A percentile compares a stretch with the other conserved stretches of the same genome.
phyloP scores from a whole-genome alignment of 2,888 invertebrate genomes.

The Euspilapteryx auroguttella region DNA sequence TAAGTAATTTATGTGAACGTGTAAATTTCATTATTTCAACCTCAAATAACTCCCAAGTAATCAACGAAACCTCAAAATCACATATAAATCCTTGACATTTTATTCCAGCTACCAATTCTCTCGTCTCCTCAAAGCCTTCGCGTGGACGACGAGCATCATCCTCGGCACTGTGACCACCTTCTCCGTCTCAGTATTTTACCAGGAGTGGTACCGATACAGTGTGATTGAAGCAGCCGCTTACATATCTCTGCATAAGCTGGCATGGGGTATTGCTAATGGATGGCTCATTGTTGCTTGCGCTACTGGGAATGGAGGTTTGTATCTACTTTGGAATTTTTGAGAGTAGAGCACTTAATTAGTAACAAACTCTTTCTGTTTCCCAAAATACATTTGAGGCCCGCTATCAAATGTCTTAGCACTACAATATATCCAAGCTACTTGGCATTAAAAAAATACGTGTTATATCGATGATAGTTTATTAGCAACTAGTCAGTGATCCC shows the following conservation, averaged over 20 bases:
- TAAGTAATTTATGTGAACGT: too few species aligned
- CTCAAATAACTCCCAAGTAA: too few species aligned
- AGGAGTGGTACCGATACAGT: slow-evolving; percentile 60
- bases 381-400: too few species aligned
- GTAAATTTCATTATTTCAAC: too few species aligned
- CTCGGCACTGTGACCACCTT: slow-evolving; percentile 62
- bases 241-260: slow-evolving; percentile 65
- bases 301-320: slow-evolving; percentile 66
- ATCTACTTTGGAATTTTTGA: neutral
- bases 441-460: too few species aligned
- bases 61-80: too few species aligned
- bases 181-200: slow-evolving; percentile 66
- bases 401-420: too few species aligned
- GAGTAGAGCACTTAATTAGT: neutral
- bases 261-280: slow-evolving; percentile 69
- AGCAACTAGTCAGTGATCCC: too few species aligned
- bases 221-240: slow-evolving; percentile 65
- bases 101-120: slow-evolving; percentile 41
- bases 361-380: too few species aligned
- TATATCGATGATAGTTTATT: too few species aligned
- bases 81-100: too few species aligned
- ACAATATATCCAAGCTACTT: too few species aligned
- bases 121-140: slow-evolving; percentile 22
- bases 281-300: slow-evolving; percentile 72
- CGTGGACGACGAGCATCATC: slow-evolving; percentile 31